Evolutionary conservation across 1,140 invertebrate species (phyloP).

Genomic region (Homalodisca vitripennis): DNA sequence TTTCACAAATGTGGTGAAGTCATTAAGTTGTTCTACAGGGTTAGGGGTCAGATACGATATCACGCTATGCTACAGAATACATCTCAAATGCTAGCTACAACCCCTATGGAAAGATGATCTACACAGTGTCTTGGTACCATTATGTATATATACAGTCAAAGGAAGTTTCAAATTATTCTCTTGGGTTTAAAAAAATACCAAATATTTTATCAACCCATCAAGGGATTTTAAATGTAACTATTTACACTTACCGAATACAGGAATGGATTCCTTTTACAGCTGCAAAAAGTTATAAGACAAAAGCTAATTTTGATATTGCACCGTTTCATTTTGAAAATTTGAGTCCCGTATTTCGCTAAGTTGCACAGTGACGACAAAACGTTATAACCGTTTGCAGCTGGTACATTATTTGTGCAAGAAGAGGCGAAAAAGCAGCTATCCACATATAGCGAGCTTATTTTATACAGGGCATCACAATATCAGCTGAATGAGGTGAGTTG

Average conservation of each 20-base stretch:
- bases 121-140: conserved; percentile 24
- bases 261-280: background rate
- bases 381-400: conserved; percentile 19
- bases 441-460: conserved; percentile 24
- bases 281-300: conserved; percentile 20
- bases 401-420: conserved; percentile 16
- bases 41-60: conserved; percentile 6
- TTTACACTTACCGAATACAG: conserved; percentile 19
- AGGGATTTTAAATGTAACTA: conserved; percentile 21
- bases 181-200: conserved; percentile 18
- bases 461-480: conserved; percentile 34
- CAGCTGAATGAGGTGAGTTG: conserved; percentile 32
- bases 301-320: background rate
- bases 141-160: conserved; percentile 19
- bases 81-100: conserved; percentile 21
- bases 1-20: conserved; percentile 29
- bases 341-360: background rate
- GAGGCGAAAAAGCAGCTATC: conserved; percentile 16
- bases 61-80: conserved; percentile 18
- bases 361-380: too few relatives aligned
- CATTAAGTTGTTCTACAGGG: conserved; percentile 5
- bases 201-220: conserved; percentile 6
- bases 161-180: conserved; percentile 24
- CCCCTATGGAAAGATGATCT: conserved; percentile 15
- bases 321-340: background rate